Percentiles rank a stretch among this genome's conserved stretches.
Conservation (phyloP, 2,797 vertebrate genomes). For the Microctenopoma steveboyesi region DNA sequence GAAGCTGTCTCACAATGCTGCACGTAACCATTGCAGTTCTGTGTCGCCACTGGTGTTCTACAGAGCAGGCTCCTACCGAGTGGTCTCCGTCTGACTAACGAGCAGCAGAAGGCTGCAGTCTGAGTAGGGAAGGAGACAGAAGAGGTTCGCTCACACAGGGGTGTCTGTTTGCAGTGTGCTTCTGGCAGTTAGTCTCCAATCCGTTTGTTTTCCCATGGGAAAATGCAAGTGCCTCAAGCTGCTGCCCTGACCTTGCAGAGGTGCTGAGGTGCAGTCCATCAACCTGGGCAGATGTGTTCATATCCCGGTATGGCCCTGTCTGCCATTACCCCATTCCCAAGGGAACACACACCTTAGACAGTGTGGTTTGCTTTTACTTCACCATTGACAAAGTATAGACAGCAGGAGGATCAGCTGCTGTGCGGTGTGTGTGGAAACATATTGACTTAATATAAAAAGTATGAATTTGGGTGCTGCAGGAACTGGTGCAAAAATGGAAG, state of each 20-base stretch:
- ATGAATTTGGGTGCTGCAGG: slow-evolving; percentile 9
- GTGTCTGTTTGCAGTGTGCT: slow-evolving; percentile 69
- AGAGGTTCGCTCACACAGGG: slow-evolving; percentile 50
- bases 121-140: slow-evolving; percentile 29
- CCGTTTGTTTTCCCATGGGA: slow-evolving; percentile 66
- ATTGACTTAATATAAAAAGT: slow-evolving; percentile 22
- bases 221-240: slow-evolving; percentile 31
- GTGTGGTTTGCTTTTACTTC: slow-evolving; percentile 5
- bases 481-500: neutral
- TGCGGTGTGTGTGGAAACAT: neutral
- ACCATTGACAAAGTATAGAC: neutral
- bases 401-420: slow-evolving; percentile 21
- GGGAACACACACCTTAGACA: slow-evolving; percentile 9
- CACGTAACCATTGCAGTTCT: slow-evolving; percentile 1
- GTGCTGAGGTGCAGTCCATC: slow-evolving; percentile 20
- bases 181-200: slow-evolving; percentile 68
- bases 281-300: slow-evolving; percentile 61
- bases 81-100: slow-evolving; percentile 35
- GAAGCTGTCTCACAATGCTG: neutral
- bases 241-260: slow-evolving; percentile 55
- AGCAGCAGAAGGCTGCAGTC: slow-evolving; percentile 14
- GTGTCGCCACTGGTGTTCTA: neutral
- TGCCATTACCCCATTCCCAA: slow-evolving; percentile 10
- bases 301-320: slow-evolving; percentile 42
- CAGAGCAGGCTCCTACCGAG: slow-evolving; percentile 4